These are phyloP conservation scores for Xiphorhynchus erythropygius DNA, from an alignment of 2,797 vertebrate genomes.

Conservation along the genomic window DNA sequence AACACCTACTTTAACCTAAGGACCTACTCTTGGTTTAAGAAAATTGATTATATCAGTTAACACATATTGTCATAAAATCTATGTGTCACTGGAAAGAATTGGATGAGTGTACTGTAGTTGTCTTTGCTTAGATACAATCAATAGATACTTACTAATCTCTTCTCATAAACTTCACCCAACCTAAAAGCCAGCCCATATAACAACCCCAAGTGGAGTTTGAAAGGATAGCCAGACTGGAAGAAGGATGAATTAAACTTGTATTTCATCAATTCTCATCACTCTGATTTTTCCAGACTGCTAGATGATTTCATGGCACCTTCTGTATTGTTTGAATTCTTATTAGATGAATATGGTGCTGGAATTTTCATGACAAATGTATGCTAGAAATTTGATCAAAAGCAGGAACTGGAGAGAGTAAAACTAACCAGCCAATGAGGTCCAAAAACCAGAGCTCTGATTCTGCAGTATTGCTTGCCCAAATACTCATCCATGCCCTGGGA, in stretches of 20 bases:
- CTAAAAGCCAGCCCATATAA: neutral
- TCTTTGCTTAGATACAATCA: slow-evolving; percentile 24
- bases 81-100: neutral
- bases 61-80: neutral
- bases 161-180: slow-evolving; percentile 10
- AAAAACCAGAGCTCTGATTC: neutral
- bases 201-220: slow-evolving; percentile 3
- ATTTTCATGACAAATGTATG: neutral
- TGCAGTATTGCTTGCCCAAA: neutral
- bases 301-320: slow-evolving; percentile 18
- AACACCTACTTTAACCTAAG: neutral
- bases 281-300: neutral
- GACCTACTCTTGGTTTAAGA: neutral
- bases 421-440: neutral
- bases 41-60: neutral
- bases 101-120: neutral
- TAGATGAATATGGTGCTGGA: neutral
- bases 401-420: neutral
- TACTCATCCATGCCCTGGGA: neutral
- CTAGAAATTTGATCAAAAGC: neutral
- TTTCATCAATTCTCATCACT: neutral
- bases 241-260: slow-evolving; percentile 23
- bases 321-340: slow-evolving; percentile 8
- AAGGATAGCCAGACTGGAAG: neutral
- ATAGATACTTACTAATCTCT: neutral